These are phyloP conservation scores for Thera obeliscata DNA, from an alignment of 2,888 invertebrate species.

Conservation along the genomic window DNA sequence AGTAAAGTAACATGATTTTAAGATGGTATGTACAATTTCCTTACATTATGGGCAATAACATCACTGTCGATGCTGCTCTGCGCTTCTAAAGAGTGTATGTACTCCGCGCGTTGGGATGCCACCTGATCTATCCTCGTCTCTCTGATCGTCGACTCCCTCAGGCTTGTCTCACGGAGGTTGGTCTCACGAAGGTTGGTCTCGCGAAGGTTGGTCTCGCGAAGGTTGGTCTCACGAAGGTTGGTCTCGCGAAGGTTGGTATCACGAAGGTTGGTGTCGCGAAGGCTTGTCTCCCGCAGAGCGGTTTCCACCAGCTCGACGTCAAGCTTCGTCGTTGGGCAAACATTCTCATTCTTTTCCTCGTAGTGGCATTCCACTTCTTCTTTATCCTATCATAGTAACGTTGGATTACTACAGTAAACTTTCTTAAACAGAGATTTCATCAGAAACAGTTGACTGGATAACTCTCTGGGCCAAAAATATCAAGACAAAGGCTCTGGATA, in stretches of 20 bases:
- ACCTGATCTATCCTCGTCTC: conserved; percentile 87
- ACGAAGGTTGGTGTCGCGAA: conserved; percentile 10
- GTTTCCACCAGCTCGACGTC: conserved; percentile 69
- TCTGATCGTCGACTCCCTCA: conserved; percentile 72
- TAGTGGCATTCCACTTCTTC: conserved; percentile 80
- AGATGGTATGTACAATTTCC: conserved; percentile 46
- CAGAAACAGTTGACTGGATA: background rate
- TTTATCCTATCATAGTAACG: conserved; percentile 60
- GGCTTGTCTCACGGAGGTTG: conserved; percentile 14
- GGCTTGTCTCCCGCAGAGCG: conserved; percentile 46
- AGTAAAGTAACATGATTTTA: background rate
- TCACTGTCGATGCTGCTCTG: conserved; percentile 85
- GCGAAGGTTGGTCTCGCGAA: conserved; percentile 12
- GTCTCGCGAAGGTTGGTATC: conserved; percentile 13
- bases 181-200: conserved; percentile 15
- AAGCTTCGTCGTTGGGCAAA: conserved; percentile 56
- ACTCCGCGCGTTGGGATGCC: conserved; percentile 77
- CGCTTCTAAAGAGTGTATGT: conserved; percentile 77
- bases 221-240: conserved; percentile 7
- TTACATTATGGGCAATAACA: conserved; percentile 89
- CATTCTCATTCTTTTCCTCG: conserved; percentile 80
- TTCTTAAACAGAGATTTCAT: background rate
- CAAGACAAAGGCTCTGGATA: background rate
- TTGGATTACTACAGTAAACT: background rate
- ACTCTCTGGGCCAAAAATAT: background rate